Conservation (phyloP, 2,888 invertebrate species). For the Anarsia innoxiella region DNA sequence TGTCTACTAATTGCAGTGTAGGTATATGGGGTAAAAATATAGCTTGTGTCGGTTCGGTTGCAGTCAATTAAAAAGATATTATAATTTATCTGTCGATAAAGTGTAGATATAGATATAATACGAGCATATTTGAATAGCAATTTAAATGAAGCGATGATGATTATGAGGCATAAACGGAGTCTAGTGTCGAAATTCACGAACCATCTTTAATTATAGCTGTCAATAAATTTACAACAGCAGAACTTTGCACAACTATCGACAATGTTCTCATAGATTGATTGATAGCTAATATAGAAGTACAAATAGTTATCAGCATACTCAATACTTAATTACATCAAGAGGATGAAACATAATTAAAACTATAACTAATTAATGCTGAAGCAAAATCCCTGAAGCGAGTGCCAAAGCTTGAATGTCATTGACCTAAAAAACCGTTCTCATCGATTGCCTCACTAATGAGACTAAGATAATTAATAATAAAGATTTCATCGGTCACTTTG, state of each 20-base stretch:
- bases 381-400: constrained; percentile 33
- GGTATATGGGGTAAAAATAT: too few relatives aligned
- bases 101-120: too few relatives aligned
- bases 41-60: too few relatives aligned
- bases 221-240: neutral
- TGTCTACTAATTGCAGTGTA: too few relatives aligned
- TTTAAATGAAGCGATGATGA: too few relatives aligned
- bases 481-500: constrained; percentile 23
- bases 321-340: constrained; percentile 22
- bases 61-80: too few relatives aligned
- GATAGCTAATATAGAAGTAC: constrained; percentile 10
- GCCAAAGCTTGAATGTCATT: constrained; percentile 43
- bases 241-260: constrained; percentile 4
- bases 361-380: constrained; percentile 33
- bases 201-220: neutral
- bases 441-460: constrained; percentile 41
- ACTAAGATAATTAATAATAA: constrained; percentile 42
- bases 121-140: too few relatives aligned
- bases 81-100: too few relatives aligned
- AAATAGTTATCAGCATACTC: constrained; percentile 1
- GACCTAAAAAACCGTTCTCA: constrained; percentile 44
- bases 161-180: too few relatives aligned
- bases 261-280: constrained; percentile 7
- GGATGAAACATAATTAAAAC: constrained; percentile 33
- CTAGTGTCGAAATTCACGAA: too few relatives aligned